Conservation (phyloP, 2,888 invertebrate genomes). For the Shargacucullia verbasci region DNA sequence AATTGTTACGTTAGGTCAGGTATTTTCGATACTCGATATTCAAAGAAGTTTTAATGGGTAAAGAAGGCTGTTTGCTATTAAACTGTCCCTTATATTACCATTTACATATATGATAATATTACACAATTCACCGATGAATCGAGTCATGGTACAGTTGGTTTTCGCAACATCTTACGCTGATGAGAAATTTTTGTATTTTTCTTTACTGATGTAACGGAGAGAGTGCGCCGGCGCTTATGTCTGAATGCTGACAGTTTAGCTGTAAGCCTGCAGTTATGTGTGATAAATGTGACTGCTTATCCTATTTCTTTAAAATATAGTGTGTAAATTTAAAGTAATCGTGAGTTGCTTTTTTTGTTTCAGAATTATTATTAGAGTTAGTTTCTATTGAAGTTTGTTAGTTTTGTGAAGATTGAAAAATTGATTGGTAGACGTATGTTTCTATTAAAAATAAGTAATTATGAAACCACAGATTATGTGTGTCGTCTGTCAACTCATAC, state of each 20-base stretch:
- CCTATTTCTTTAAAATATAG: constrained; percentile 15
- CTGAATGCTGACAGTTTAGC: constrained; percentile 21
- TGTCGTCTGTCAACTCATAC: too few species aligned
- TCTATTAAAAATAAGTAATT: too few species aligned
- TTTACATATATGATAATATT: constrained; percentile 30
- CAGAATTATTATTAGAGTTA: background rate
- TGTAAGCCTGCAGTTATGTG: constrained; percentile 12
- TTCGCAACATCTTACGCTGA: constrained; percentile 36
- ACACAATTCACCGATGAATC: constrained; percentile 38
- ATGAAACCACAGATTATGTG: too few species aligned
- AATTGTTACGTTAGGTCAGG: too few species aligned
- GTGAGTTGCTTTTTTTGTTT: background rate
- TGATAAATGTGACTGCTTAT: constrained; percentile 14
- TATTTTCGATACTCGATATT: too few species aligned
- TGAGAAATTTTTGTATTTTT: constrained; percentile 53
- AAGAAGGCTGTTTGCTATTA: background rate
- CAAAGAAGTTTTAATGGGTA: background rate
- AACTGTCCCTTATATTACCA: constrained; percentile 7
- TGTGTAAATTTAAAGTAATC: background rate
- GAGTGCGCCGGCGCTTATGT: constrained; percentile 46
- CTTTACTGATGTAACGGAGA: constrained; percentile 62
- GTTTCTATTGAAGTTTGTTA: too few species aligned
- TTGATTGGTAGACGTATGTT: too few species aligned
- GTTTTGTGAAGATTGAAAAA: too few species aligned
- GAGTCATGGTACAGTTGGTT: constrained; percentile 39